A percentile compares a stretch with the other conserved stretches of the same genome.
Evolutionary conservation across 2,797 vertebrate species (phyloP).

Genomic region (Muscicapa comitata): DNA sequence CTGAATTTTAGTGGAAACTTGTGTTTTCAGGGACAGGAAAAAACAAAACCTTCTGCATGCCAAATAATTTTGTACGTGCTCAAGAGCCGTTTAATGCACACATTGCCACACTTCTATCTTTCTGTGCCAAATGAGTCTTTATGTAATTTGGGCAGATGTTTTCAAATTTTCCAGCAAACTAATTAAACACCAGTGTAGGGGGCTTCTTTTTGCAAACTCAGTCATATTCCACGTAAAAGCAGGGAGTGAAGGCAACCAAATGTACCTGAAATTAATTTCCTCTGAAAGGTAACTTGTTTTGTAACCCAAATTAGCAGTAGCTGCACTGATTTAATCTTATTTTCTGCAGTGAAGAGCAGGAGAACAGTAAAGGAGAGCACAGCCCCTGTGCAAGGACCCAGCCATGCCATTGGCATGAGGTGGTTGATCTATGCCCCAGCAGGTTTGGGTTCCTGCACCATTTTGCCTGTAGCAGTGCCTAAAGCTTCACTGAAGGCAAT

Average conservation of each 20-base stretch:
- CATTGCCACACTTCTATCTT: background rate
- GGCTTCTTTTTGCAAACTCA: background rate
- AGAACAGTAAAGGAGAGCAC: background rate
- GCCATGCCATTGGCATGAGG: background rate
- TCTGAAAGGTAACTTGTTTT: background rate
- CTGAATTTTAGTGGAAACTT: background rate
- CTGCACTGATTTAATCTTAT: background rate
- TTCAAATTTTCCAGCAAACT: background rate
- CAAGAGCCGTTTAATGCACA: background rate
- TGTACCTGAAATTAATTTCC: background rate
- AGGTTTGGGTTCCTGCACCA: background rate
- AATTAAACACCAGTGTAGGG: background rate
- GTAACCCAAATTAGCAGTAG: background rate
- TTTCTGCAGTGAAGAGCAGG: background rate
- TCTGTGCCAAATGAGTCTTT: background rate
- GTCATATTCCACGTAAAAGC: background rate
- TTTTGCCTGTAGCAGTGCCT: background rate
- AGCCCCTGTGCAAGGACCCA: accelerated
- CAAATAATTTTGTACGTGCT: background rate
- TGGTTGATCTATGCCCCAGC: background rate
- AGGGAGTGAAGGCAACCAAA: background rate
- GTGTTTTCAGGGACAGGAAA: background rate
- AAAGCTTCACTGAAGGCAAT: background rate
- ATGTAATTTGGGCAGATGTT: background rate
- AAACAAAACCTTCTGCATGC: background rate